Percentiles rank a stretch among this genome's conserved stretches.
phyloP scores from a whole-genome alignment of 2,797 vertebrate genomes.

The Halcyon badia region DNA sequence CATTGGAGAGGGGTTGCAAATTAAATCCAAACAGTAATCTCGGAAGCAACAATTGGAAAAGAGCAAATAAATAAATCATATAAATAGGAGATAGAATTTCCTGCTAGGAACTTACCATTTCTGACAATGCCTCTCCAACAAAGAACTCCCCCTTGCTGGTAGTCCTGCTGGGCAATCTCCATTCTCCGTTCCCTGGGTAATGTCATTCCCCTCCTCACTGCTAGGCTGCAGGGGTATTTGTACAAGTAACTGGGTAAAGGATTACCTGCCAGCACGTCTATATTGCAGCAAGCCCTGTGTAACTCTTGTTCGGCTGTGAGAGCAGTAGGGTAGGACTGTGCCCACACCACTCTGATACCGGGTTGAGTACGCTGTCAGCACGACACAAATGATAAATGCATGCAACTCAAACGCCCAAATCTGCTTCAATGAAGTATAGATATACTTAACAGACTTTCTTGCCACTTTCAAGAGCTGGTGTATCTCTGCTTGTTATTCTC shows the following conservation, averaged over 20 bases:
- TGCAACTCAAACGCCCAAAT: not conserved
- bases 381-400: not conserved
- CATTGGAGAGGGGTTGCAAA: not conserved
- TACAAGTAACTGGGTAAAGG: not conserved
- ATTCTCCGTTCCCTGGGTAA: not conserved
- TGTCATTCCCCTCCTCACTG: not conserved
- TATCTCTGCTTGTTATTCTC: not conserved
- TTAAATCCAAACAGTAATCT: conserved; percentile 37
- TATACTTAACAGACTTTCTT: not conserved
- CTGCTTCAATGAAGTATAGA: not conserved
- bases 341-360: not conserved
- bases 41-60: conserved; percentile 15
- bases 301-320: not conserved
- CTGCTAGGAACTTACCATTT: not conserved
- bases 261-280: not conserved
- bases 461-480: not conserved
- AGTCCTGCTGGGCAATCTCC: not conserved
- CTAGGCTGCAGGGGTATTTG: not conserved
- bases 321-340: not conserved
- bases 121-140: not conserved
- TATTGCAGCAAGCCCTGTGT: not conserved
- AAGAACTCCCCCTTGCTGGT: not conserved
- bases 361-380: not conserved
- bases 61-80: conserved; percentile 35
- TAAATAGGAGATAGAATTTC: not conserved